Evolutionary conservation across 2,113 vertebrate species (phyloP), one percentile per base, ranked within the genome.

Genomic region (Clupea harengus): DNA sequence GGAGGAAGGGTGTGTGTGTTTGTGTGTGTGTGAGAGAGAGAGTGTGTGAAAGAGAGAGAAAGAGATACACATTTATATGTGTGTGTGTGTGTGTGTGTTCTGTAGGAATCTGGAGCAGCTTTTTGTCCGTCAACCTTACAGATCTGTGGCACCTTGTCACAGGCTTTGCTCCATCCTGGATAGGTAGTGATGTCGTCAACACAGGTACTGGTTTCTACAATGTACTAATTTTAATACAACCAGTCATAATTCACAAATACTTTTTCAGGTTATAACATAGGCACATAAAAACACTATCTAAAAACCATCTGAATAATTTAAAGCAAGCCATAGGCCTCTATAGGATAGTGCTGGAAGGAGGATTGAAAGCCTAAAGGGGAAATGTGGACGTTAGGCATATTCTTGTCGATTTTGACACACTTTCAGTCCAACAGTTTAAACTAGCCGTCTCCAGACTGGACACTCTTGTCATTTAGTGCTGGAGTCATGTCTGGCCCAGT

Each of bases 11-110:
- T 75, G 39, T 39, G 39, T 39, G 39, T 39, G 39, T 39, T n/a
- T n/a, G 39, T 39, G 39, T 39, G 39, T 39, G n/a, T n/a, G n/a
- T n/a, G 39, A 39, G 39, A 39, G 39, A 39, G 39, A 39, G 39
- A 39, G 39, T 39, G 60, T 75, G 64, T 49, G 83, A 39, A 2
- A 39, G 39, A 39, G 39, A 39, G 39, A 39, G 39, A 39, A 39
- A 39, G 39, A 39, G 39, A 39, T 1, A 39, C 39, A 39, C 2
- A 1, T 39, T 1, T 1, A 39, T 39, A 1, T 39, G 39, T 39
- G 17, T 72, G 44, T 84, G 52, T 84, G 45, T 75, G 83, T 84
- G 64, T 84, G 49, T 78, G 39, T 45, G 15, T n/a, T n/a, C 7
- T 45, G 28, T 81, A 82, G 32, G 75, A 82, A 49, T 49, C 6